These are phyloP conservation scores for Gadus chalcogrammus DNA, from an alignment of 2,113 vertebrate genomes.

Conservation along the genomic window DNA sequence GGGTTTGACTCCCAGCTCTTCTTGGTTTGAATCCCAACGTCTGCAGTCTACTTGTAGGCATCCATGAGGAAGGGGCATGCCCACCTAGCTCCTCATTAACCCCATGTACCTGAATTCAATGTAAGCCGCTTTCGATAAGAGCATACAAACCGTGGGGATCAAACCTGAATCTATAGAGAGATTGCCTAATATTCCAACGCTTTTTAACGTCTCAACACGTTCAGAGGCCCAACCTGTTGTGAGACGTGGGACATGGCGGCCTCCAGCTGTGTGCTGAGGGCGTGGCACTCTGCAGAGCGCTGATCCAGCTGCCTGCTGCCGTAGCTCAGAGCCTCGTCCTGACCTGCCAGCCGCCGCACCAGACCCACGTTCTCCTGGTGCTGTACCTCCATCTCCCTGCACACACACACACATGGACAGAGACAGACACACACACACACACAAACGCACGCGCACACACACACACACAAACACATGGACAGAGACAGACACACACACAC, in stretches of 20 bases:
- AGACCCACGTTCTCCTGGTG: slow-evolving; percentile 79
- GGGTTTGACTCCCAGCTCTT: too few relatives aligned
- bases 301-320: slow-evolving; percentile 74
- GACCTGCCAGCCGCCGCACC: slow-evolving; percentile 70
- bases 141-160: too few relatives aligned
- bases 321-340: slow-evolving; percentile 75
- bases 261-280: slow-evolving; percentile 78
- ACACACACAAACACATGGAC: neutral
- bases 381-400: slow-evolving; percentile 76
- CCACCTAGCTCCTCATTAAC: too few relatives aligned
- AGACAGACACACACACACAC: neutral
- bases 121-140: too few relatives aligned
- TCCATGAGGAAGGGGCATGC: too few relatives aligned
- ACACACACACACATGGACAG: neutral
- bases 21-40: too few relatives aligned
- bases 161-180: too few relatives aligned
- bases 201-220: too few relatives aligned
- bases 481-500: neutral
- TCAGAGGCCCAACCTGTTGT: slow-evolving; percentile 71
- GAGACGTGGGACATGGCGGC: slow-evolving; percentile 76
- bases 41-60: too few relatives aligned
- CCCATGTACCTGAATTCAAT: too few relatives aligned
- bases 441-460: slow-evolving; percentile 8
- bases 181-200: too few relatives aligned
- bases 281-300: slow-evolving; percentile 71